Base-by-base conservation (phyloP, 2,797 vertebrate species). In the Coendou prehensilis region DNA sequence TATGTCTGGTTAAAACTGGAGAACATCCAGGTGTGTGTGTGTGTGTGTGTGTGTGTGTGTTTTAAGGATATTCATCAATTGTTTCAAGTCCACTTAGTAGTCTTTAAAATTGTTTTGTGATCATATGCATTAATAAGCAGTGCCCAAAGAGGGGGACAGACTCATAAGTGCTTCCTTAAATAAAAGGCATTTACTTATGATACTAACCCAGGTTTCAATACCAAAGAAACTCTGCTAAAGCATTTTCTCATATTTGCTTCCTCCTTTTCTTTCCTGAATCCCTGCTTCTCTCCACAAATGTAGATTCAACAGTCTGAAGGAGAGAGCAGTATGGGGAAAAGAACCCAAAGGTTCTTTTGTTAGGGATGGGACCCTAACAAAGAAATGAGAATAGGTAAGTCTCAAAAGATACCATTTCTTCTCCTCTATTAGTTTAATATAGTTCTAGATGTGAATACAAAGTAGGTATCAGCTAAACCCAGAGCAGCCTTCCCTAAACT, bases 71-170 rank as follows among this genome's bases (percentile, higher is more conserved):
- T 28, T 93, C 63, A 88, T 47, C 52, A 61, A 2, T 92, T 78
- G 45, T 96, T 95, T 88, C 69, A 80, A 95, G 86, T 75, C 57
- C 3, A 67, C 15, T 86, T 84, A 87, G 61, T 79, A 90, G 78
- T 75, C 82, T 92, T 97, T 95, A 92, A 79, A 95, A 89, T 92
- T 6, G 47, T 64, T 88, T 87, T 86, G 50, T 78, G 89, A 82
- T 85, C 61, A 88, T 88, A 82, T 96, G 93, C 9, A 41, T 41
- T 87, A 84, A 47, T 69, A 83, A 82, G 82, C 56, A 93, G 88
- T 79, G 50, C 28, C n/a, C 18, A 79, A 52, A 93, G 85, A 75
- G 30, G 41, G 67, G 10, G 26, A 84, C 95, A 85, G 37, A n/a
- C 50, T 87, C 54, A 22, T 30, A 88, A 87, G 71, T 91, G 5